Evolutionary conservation across 2,113 vertebrate species (phyloP).

Genomic region (Zosterops lateralis): DNA sequence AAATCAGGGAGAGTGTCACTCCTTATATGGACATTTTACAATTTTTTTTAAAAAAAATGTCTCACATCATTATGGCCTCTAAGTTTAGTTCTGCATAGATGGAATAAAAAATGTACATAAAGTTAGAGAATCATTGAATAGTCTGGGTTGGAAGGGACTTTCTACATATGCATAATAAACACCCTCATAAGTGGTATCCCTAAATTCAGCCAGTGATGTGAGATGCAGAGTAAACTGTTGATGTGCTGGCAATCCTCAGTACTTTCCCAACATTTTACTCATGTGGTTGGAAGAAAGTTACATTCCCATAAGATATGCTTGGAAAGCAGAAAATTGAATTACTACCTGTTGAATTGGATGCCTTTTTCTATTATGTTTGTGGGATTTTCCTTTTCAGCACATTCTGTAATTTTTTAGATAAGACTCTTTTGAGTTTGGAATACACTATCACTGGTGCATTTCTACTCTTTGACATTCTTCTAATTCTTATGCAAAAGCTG

Average conservation of each 20-base stretch:
- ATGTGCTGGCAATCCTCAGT: neutral
- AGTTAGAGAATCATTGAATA: neutral
- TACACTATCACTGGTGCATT: accelerated
- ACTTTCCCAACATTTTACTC: neutral
- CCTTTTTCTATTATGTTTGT: neutral
- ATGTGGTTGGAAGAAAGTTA: neutral
- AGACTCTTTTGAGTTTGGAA: neutral
- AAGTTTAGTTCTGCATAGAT: neutral
- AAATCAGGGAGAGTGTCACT: neutral
- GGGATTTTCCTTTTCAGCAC: neutral
- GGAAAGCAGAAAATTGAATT: neutral
- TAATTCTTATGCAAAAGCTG: neutral
- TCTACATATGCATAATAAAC: neutral
- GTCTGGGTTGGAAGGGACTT: neutral
- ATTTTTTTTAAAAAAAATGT: neutral
- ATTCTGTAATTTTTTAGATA: neutral
- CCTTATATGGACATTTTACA: neutral
- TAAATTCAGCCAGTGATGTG: neutral
- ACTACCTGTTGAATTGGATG: neutral
- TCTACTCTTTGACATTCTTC: neutral
- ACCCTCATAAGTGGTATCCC: neutral
- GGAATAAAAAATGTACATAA: neutral
- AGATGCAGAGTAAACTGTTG: neutral
- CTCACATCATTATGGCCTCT: neutral
- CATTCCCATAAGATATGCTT: neutral